Base-by-base conservation (phyloP, 2,797 vertebrate genomes). In the Molossus alvarezi region DNA sequence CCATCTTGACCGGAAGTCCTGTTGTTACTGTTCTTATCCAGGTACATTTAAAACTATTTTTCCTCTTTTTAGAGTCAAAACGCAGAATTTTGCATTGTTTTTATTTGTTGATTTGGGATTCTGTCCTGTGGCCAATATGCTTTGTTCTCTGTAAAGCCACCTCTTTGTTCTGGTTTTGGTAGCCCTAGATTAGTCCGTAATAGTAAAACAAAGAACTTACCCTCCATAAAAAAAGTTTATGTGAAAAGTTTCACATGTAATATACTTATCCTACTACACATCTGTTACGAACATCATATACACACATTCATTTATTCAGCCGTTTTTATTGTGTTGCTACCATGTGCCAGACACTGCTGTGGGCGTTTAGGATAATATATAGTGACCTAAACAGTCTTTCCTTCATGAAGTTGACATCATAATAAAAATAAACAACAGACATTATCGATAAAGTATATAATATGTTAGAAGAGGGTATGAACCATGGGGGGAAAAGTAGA, bases 21-120 rank as follows among this genome's bases (percentile, higher is more conserved):
- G 6, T 88, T 81, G 20, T 45, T 81, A 33, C 25, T 20, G 1
- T 85, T 93, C 69, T 94, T 94, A 58, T n/a, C 14, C 41, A 62
- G 55, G 45, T 71, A 45, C 8, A 67, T 88, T 86, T 91, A 94
- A 76, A 60, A 51, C 73, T 62, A 1, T 67, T 95, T 94, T 90
- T 76, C 27, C 81, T 90, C 6, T 90, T 87, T 93, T 93, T 73
- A 51, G 64, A 96, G 79, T 72, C 9, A 51, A 58, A 84, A 69
- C 10, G 58, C 14, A 92, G 75, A 93, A 85, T 71, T 90, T 91
- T 88, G 37, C n/a, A 1, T 89, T 97, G 27, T 62, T 20, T 80
- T 93, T 83, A 55, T 94, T 92, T 95, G 45, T 73, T 92, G 41
- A 69, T 73, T 86, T 77, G 57, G 27, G 82, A 88, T 91, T 93